Evolutionary conservation across 2,888 invertebrate genomes (phyloP).

Genomic region (Diogma glabrata): DNA sequence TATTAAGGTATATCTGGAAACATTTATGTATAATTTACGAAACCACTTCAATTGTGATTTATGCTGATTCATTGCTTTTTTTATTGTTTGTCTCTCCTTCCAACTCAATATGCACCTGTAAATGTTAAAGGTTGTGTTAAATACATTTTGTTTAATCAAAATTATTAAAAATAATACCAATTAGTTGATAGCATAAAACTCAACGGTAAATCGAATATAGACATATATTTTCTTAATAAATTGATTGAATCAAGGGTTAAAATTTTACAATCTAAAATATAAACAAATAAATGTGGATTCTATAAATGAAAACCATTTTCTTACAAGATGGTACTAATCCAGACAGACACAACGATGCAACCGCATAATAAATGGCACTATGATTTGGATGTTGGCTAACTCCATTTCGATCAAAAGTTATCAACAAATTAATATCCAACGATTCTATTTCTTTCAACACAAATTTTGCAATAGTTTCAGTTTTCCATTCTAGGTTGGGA

Average conservation of each 20-base stretch:
- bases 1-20: conserved; percentile 83
- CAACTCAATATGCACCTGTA: conserved; percentile 54
- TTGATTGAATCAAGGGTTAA: conserved; percentile 79
- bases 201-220: conserved; percentile 70
- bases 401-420: conserved; percentile 91
- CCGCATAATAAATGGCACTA: conserved; percentile 68
- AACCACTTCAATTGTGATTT: conserved; percentile 94
- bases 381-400: conserved; percentile 92
- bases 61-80: conserved; percentile 76
- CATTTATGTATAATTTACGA: conserved; percentile 72
- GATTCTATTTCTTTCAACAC: conserved; percentile 57
- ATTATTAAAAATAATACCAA: conserved; percentile 43
- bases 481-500: conserved; percentile 65
- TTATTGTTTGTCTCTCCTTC: conserved; percentile 45
- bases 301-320: conserved; percentile 20
- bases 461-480: conserved; percentile 48
- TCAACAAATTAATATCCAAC: conserved; percentile 67
- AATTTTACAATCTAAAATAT: conserved; percentile 61
- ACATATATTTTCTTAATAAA: conserved; percentile 74
- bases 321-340: conserved; percentile 61
- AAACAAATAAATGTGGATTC: conserved; percentile 7
- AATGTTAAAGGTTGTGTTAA: conserved; percentile 15
- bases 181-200: conserved; percentile 66
- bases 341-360: conserved; percentile 66
- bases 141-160: not conserved